phyloP scores from a whole-genome alignment of 2,888 invertebrate species.

The Athripsodes cinereus region DNA sequence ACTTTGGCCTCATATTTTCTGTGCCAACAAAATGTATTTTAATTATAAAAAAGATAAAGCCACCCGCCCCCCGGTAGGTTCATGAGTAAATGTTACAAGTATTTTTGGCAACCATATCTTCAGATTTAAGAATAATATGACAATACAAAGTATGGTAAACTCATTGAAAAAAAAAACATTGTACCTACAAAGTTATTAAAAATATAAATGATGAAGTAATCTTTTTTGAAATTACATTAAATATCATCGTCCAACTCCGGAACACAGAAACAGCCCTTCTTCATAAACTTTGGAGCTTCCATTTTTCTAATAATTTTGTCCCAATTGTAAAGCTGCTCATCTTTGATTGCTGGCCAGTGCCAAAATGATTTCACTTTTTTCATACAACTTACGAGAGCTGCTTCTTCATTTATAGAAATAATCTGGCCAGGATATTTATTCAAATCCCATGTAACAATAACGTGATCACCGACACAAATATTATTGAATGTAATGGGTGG shows the following conservation, averaged over 20 bases:
- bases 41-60: no score
- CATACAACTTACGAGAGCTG: constrained; percentile 1
- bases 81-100: no score
- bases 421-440: constrained; percentile 1
- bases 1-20: no score
- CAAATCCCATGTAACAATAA: neutral
- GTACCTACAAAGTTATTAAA: no score
- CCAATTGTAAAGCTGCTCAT: constrained; percentile 3
- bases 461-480: neutral
- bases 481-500: neutral
- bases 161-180: no score
- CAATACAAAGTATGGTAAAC: no score
- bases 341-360: constrained; percentile 1
- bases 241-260: constrained; percentile 1
- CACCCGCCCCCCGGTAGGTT: no score
- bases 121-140: no score
- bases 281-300: neutral
- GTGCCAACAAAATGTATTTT: no score
- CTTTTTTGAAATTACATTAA: neutral
- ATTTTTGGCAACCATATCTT: no score
- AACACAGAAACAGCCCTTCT: constrained; percentile 1
- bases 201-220: no score
- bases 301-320: constrained; percentile 2
- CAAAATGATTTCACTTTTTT: constrained; percentile 1
- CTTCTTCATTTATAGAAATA: constrained; percentile 1